phyloP scores from a whole-genome alignment of 2,888 invertebrate genomes.

The Horisme vitalbata region DNA sequence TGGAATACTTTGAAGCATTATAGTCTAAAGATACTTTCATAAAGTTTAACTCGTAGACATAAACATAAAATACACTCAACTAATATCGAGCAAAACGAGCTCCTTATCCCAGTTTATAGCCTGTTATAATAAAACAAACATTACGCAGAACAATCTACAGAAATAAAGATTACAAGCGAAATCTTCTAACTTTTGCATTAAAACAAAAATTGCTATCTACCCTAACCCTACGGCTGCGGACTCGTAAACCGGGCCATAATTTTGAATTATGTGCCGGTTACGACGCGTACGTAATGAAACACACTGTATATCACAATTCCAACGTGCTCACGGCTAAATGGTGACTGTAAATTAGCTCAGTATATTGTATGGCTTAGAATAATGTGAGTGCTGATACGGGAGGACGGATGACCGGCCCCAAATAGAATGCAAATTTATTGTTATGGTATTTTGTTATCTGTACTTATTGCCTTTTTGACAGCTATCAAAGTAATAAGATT shows the following conservation, averaged over 20 bases:
- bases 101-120: slow-evolving; percentile 10
- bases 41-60: neutral
- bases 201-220: slow-evolving; percentile 33
- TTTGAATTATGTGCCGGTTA: slow-evolving; percentile 69
- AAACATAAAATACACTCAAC: neutral
- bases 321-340: slow-evolving; percentile 62
- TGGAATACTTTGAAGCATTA: neutral
- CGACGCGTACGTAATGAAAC: slow-evolving; percentile 71
- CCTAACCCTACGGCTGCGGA: slow-evolving; percentile 39
- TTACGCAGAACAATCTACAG: slow-evolving; percentile 19
- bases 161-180: slow-evolving; percentile 28
- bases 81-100: slow-evolving; percentile 3
- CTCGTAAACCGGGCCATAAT: slow-evolving; percentile 68
- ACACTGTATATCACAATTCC: slow-evolving; percentile 71
- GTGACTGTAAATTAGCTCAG: slow-evolving; percentile 59
- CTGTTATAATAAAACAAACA: slow-evolving; percentile 34
- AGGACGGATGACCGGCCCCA: slow-evolving; percentile 1
- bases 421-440: no score
- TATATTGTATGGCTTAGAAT: slow-evolving; percentile 43
- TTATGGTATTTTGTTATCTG: neutral
- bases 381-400: slow-evolving; percentile 42
- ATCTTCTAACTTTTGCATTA: slow-evolving; percentile 27
- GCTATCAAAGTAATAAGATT: no score
- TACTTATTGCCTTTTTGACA: no score
- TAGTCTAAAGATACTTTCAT: neutral